phyloP scores from a whole-genome alignment of 2,888 invertebrate species.

The Limenitis camilla region DNA sequence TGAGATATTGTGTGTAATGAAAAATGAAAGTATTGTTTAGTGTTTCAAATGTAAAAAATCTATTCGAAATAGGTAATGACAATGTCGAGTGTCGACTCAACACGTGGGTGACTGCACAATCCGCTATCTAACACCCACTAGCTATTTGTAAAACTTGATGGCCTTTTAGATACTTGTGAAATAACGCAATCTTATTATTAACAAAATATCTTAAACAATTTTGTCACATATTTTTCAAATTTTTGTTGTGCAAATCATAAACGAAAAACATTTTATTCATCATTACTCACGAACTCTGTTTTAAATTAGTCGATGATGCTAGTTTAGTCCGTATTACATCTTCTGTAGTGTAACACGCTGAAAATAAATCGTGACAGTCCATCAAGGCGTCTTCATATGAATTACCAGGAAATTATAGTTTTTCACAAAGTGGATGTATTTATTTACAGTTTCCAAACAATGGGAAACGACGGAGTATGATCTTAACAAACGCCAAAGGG shows the following conservation, averaged over 20 bases:
- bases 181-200: conserved; percentile 11
- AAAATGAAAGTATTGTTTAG: conserved; percentile 1
- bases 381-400: conserved; percentile 20
- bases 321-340: conserved; percentile 15
- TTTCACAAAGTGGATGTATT: neutral
- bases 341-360: conserved; percentile 24
- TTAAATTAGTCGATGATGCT: conserved; percentile 38
- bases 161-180: conserved; percentile 21
- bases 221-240: neutral
- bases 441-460: conserved; percentile 73
- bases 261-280: conserved; percentile 4
- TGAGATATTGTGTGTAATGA: neutral
- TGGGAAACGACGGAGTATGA: conserved; percentile 83
- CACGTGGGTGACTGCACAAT: conserved; percentile 27
- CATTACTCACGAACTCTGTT: conserved; percentile 20
- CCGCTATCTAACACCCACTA: conserved; percentile 20
- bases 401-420: conserved; percentile 8
- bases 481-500: conserved; percentile 78
- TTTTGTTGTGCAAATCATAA: neutral
- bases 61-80: conserved; percentile 9
- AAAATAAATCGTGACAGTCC: conserved; percentile 42
- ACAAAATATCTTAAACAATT: neutral
- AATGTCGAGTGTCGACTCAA: conserved; percentile 23
- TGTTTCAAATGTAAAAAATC: neutral
- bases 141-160: conserved; percentile 20